Evolutionary conservation across 2,888 invertebrate genomes (phyloP), one percentile per base, ranked within the genome.

Genomic region (Mechanitis messenoides): DNA sequence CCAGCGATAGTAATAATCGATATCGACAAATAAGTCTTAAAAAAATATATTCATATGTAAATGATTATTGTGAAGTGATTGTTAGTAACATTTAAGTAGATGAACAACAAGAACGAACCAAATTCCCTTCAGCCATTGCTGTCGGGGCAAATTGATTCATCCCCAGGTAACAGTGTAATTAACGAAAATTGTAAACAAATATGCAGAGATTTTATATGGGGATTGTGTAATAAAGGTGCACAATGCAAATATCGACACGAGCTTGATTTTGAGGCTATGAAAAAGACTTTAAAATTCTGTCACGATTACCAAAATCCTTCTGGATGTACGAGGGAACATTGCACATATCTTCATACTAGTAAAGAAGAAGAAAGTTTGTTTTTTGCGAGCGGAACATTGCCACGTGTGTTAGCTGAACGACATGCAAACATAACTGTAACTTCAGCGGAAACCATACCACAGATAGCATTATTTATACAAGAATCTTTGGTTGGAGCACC

Each of bases 171-270:
- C 60, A 60, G 61, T 6, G 56, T 69, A 57, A 55, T 71, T 28
- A 59, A 68, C 4, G 71, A 69, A 5, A 56, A 69, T 46, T 61
- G 61, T 60, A 69, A 58, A 68, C 70, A 75, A 57, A 75, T 81
- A 58, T 89, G 88, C 63, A 74, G 85, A 2, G 78, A 86, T 61
- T 87, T 74, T 64, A 74, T 86, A 3, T 85, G 87, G 87, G 89
- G 87, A 2, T 83, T 77, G 4, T 89, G 88, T 59, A 70, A 69
- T 1, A 85, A 84, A 71, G 76, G 78, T 11, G 50, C 74, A 0
- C 78, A 78, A 56, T 89, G 88, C 67, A 84, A 62, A 68, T 85
- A 76, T 66, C 72, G 79, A 0, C 87, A 87, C 60, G 81, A 82
- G 38, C 69, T 85, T 28, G 79, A 83, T n/a, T 71, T 79, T 7